Evolutionary conservation across 2,888 invertebrate genomes (phyloP), one percentile per base, ranked within the genome.

Genomic region (Lamellibrachia columna): DNA sequence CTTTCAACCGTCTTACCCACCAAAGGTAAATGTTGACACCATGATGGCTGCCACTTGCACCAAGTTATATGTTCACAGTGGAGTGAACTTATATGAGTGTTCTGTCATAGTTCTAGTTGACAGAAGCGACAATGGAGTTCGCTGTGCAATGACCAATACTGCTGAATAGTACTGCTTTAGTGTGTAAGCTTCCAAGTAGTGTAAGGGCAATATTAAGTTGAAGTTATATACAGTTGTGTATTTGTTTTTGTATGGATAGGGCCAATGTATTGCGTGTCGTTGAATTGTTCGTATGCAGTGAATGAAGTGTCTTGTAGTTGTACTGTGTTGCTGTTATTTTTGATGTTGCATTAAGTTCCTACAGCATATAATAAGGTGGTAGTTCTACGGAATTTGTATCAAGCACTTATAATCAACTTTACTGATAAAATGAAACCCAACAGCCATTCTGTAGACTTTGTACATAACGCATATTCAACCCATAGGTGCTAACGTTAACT

Each of bases 111-210:
- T 75, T 75, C 22, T 75, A 75, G 75, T 75, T 6, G 75, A 75
- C 75, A 75, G 75, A 55, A 1, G 9, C 55, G 9, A 55, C 15
- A 75, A 75, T 6, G 75, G 75, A 75, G 22, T 75, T 75, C 22
- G n/a, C 15, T 22, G 22, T 75, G 75, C 75, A 75, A 75, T 75
- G 75, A 75, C 75, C 75, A 22, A 75, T 22, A 75, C 75, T 75
- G 75, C 75, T 75, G 75, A 75, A 15, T 75, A 75, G 75, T 75
- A 75, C 22, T 75, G 75, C 75, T 75, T 75, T 75, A 75, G 75
- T 75, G 7, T 3, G 75, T 75, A 75, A n/a, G 75, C 75, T 22
- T 75, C 75, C 55, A 15, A 75, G 6, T 75, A 75, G 75, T n/a
- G 6, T 75, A 75, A 75, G 75, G 22, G n/a, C n/a, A 6, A n/a